phyloP scores from a whole-genome alignment of 1,140 invertebrate species.

The Parasteatoda tepidariorum region DNA sequence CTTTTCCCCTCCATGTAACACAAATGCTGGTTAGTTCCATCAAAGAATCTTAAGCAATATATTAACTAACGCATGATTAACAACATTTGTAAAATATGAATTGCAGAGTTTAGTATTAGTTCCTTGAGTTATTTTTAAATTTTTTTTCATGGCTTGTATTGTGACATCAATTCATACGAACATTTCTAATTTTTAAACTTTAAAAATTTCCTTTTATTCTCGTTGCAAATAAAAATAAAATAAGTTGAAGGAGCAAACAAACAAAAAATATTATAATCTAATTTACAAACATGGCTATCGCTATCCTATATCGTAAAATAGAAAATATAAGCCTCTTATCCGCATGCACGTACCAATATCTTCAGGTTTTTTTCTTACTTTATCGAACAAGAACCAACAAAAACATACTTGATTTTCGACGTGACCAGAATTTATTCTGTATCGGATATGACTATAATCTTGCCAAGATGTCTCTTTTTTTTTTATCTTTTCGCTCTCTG shows the following conservation, averaged over 20 bases:
- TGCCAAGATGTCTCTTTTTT: conserved; percentile 44
- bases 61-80: no score
- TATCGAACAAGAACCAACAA: neutral
- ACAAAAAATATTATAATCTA: conserved; percentile 51
- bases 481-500: neutral
- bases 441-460: conserved; percentile 38
- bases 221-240: conserved; percentile 43
- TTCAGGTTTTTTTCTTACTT: conserved; percentile 10
- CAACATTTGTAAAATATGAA: no score
- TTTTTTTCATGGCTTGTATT: no score
- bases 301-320: conserved; percentile 40
- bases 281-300: conserved; percentile 41
- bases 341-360: neutral
- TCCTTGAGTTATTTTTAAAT: no score
- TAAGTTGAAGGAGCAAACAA: neutral
- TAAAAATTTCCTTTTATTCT: conserved; percentile 36
- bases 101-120: no score
- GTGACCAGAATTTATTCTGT: conserved; percentile 52
- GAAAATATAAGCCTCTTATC: neutral
- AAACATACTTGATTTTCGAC: conserved; percentile 47
- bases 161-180: no score
- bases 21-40: no score
- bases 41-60: no score
- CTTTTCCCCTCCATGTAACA: no score
- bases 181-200: no score